Conservation (phyloP, 1,140 invertebrate genomes). For the Paralvinella palmiformis region DNA sequence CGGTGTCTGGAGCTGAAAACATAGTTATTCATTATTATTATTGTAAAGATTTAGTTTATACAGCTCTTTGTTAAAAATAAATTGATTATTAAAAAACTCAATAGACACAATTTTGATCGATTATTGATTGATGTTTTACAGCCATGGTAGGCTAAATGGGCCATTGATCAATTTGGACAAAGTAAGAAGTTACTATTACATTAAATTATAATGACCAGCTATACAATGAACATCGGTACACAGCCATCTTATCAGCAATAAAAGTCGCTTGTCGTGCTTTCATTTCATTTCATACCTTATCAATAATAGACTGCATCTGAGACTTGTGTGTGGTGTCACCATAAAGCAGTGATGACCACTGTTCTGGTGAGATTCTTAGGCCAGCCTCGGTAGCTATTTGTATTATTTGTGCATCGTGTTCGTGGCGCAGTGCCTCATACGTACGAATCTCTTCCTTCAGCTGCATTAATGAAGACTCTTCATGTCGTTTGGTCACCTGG, state of each 20-base stretch:
- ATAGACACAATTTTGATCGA: not conserved
- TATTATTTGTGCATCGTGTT: slow-evolving; percentile 87
- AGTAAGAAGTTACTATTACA: not conserved
- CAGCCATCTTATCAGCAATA: no score
- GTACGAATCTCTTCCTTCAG: slow-evolving; percentile 95
- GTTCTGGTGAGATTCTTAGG: slow-evolving; percentile 91
- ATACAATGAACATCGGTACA: no score
- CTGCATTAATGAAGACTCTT: slow-evolving; percentile 97
- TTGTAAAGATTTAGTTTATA: not conserved
- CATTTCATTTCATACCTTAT: no score
- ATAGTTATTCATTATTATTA: not conserved
- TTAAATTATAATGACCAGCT: not conserved
- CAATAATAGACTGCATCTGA: slow-evolving; percentile 98
- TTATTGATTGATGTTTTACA: not conserved
- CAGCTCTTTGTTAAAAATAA: not conserved
- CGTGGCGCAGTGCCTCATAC: slow-evolving; percentile 84
- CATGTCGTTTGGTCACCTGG: slow-evolving; percentile 91
- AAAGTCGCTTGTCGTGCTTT: no score
- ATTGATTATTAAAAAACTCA: not conserved
- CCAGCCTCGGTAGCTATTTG: slow-evolving; percentile 93
- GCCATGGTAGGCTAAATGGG: not conserved
- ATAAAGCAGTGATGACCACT: slow-evolving; percentile 95
- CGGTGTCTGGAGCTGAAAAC: slow-evolving; percentile 71
- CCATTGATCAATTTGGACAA: not conserved
- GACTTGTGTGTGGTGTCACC: slow-evolving; percentile 92